Base-by-base conservation (phyloP, 2,113 vertebrate species). In the Kobus ellipsiprymnus region DNA sequence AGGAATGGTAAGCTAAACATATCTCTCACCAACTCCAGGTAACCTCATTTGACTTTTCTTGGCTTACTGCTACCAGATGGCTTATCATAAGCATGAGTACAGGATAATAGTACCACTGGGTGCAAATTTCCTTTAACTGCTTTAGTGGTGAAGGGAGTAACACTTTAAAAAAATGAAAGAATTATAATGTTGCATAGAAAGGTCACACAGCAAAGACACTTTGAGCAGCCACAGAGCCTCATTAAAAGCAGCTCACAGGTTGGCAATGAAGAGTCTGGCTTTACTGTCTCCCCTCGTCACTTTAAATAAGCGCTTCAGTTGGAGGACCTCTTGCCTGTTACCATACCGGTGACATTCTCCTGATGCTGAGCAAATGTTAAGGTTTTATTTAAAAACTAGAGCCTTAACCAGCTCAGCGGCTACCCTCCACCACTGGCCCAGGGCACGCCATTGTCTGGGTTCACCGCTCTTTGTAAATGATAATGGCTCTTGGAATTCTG, bases 61-160 rank as follows among this genome's bases (percentile, higher is more conserved):
- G 64, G 40, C 77, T 96, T 80, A 90, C 91, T 91, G 80, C 40
- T 14, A 87, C 85, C 62, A 90, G 88, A 78, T 81, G 96, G 80
- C 96, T 67, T 30, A 81, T 12, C 36, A 27, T 64, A 82, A 40
- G 19, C 30, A 29, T 15, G 40, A 50, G 57, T 0, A 5, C 2
- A 23, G 48, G 60, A 71, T 54, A 93, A 95, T 9, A 23, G 78
- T 52, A 89, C 87, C 6, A 1, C 46, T 33, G 96, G 83, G 92
- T 25, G n/a, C 7, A 25, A 9, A 48, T 54, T 91, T 86, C 95
- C 80, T 91, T 91, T 96, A 44, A 96, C 15, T 88, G 67, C 86
- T 87, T 84, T 55, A 17, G 82, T 27, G 67, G 15, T 48, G 60
- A 40, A 57, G 52, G 55, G 91, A 94, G 44, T 1, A 13, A 59